Evolutionary conservation across 2,797 vertebrate species (phyloP).

Genomic region (Cynodonichthys magdalenae): DNA sequence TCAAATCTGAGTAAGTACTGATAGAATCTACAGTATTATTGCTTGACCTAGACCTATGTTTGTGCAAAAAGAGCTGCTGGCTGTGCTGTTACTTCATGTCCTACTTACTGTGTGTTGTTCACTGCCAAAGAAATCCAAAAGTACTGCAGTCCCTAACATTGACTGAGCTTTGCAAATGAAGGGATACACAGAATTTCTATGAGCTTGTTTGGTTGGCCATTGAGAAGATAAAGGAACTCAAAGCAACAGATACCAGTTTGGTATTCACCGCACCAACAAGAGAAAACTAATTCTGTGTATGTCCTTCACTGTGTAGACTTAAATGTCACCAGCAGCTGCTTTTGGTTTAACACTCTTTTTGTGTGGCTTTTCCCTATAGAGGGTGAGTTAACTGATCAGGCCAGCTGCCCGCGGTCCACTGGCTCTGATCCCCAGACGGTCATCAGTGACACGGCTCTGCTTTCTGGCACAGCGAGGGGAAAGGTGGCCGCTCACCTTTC

Average conservation of each 20-base stretch:
- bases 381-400: slow-evolving; percentile 92
- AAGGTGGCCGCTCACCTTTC: slow-evolving; percentile 42
- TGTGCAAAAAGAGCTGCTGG: slow-evolving; percentile 39
- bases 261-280: neutral
- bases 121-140: slow-evolving; percentile 35
- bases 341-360: slow-evolving; percentile 9
- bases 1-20: neutral
- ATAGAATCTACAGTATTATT: slow-evolving; percentile 22
- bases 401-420: slow-evolving; percentile 87
- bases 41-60: slow-evolving; percentile 53
- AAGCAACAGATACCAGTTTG: neutral
- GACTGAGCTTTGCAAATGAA: slow-evolving; percentile 23
- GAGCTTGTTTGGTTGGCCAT: slow-evolving; percentile 15
- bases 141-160: slow-evolving; percentile 46
- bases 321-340: neutral
- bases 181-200: slow-evolving; percentile 51
- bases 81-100: slow-evolving; percentile 33
- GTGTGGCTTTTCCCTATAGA: slow-evolving; percentile 75
- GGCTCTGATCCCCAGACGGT: slow-evolving; percentile 85
- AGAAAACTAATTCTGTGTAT: slow-evolving; percentile 37
- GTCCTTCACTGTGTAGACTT: slow-evolving; percentile 13
- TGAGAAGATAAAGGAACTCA: neutral
- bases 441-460: slow-evolving; percentile 67
- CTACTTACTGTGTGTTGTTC: slow-evolving; percentile 31
- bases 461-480: slow-evolving; percentile 38